Evolutionary conservation across 2,888 invertebrate genomes (phyloP), one percentile per base, ranked within the genome.

Genomic region (Litoditis marina): DNA sequence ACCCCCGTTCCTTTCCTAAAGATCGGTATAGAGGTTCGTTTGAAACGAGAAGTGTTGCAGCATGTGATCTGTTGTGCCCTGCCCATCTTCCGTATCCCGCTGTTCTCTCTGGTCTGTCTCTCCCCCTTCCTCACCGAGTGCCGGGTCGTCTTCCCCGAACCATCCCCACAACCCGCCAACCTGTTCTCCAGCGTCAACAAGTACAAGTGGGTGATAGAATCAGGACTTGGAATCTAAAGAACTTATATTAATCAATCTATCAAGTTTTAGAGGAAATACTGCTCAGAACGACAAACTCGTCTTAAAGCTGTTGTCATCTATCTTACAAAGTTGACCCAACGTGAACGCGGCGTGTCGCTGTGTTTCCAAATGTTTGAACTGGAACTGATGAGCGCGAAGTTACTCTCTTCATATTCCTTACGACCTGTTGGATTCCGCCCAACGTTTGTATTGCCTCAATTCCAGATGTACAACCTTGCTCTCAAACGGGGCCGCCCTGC

Each of bases 11-110:
- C 11, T 16, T 36, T 36, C 11, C 11, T 36, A 11, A 11, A 16
- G 11, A 16, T 36, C 16, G 11, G 11, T 36, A 36, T 36, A 11
- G n/a, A 36, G 11, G n/a, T n/a, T n/a, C n/a, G n/a, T n/a, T n/a
- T 28, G 16, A 11, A 7, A 39, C 3, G 7, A 5, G 31, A 57
- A 11, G 13, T 51, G 6, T 57, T 76, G 34, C 66, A 77, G 76
- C 77, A 76, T 44, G 69, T 77, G 1, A 55, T 80, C 13, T 75
- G 75, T n/a, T 81, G 80, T 54, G 78, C 81, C 11, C 68, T 82
- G 46, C 82, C 81, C 6, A 62, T 82, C 42, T 82, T 78, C 64
- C 77, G 82, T 4, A 74, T 81, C 31, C 76, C 81, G 7, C 76
- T 82, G 19, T 77, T 82, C 59, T 69, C 75, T 16, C 62, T 82